Base-by-base conservation (phyloP, 2,797 vertebrate genomes). In the Crypturellus tataupa region DNA sequence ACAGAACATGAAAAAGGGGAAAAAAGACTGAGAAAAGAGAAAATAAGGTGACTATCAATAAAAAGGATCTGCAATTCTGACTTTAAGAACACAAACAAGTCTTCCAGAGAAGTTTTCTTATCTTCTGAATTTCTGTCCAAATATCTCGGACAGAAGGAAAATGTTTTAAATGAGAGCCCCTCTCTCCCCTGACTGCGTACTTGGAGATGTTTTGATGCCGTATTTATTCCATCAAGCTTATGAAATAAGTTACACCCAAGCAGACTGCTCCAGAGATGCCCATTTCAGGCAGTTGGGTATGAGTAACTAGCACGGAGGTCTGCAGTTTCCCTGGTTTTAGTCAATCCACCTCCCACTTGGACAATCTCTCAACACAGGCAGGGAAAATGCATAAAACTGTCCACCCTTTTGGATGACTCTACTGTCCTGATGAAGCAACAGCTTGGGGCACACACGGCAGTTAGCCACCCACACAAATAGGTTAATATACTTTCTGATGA, bases 181-280 rank as follows among this genome's bases (percentile, higher is more conserved):
- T 18, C 56, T 29, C 33, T 82, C 94, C 82, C 75, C 37, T 94
- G 89, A 92, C 91, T 44, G 91, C 95, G 96, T 83, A 93, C 94
- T 87, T 87, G 85, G 96, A 90, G 90, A 94, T 73, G 62, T 91
- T 94, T 59, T 84, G 93, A 94, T 95, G 96, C 85, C 75, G 27
- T 85, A 75, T 96, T 97, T 97, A 97, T 97, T 93, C 92, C 95
- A 96, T 87, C 81, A 92, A 93, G 90, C 93, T 95, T 91, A 82
- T 92, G 85, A 97, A 97, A 79, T 92, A 94, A 96, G 97, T 98
- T 92, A 95, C 93, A 83, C 94, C 96, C 96, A 96, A 93, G 88
- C 77, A 96, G 93, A 72, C 79, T 89, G 89, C 90, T 90, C 83
- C 80, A 70, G 67, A 91, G 87, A 68, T 93, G 87, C 90, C 95